Percentiles rank a stretch among this genome's conserved stretches.
phyloP scores from a whole-genome alignment of 2,113 vertebrate species.

The Brienomyrus brachyistius region DNA sequence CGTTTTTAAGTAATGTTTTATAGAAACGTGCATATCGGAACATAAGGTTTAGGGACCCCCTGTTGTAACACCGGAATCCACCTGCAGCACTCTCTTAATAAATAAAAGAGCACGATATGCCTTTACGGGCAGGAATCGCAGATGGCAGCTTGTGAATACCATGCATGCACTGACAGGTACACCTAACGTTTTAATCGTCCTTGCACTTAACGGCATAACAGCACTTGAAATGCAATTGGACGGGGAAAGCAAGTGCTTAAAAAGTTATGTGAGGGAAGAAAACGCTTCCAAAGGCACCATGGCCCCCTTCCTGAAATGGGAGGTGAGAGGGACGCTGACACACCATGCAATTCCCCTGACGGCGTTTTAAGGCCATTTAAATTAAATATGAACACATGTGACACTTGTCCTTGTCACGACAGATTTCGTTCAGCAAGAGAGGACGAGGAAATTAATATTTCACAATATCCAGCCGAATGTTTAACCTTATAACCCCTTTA shows the following conservation, averaged over 20 bases:
- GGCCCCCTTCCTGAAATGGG: background rate
- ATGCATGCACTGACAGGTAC: background rate
- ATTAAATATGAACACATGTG: constrained; percentile 36
- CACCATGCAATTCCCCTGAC: background rate
- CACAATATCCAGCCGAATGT: constrained; percentile 34
- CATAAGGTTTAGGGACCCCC: background rate
- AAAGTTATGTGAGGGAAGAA: background rate
- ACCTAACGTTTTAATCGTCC: background rate
- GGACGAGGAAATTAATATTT: constrained; percentile 33
- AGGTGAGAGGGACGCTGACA: background rate
- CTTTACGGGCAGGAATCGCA: background rate
- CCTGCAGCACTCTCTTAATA: background rate
- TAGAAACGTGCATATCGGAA: background rate
- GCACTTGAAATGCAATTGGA: background rate
- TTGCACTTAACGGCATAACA: background rate
- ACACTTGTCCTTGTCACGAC: constrained; percentile 46
- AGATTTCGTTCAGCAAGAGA: constrained; percentile 31
- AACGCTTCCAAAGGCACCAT: background rate
- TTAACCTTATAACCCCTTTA: constrained; percentile 41
- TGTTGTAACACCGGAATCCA: background rate
- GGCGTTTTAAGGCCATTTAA: constrained; percentile 27
- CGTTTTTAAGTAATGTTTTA: background rate
- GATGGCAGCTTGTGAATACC: background rate
- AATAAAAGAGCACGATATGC: background rate
- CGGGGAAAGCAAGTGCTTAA: background rate